Conservation (phyloP, 2,888 invertebrate species). For the Drosophila diplacantha region DNA sequence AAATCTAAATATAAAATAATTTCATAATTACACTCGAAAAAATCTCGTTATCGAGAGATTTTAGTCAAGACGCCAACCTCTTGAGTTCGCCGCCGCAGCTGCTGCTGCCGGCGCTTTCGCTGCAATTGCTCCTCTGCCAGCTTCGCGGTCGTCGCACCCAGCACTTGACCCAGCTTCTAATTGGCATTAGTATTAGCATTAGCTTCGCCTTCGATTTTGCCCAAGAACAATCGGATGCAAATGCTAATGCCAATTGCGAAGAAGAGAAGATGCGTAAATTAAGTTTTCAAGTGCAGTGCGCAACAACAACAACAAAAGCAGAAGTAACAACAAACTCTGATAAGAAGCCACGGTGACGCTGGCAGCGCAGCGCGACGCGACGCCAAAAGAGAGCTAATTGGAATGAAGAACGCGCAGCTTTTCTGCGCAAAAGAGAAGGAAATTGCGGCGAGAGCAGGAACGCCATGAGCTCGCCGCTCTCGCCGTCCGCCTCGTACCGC, state of each 20-base stretch:
- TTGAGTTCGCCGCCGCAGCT: constrained; percentile 15
- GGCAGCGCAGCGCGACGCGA: constrained; percentile 16
- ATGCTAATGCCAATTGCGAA: constrained; percentile 27
- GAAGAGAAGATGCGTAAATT: constrained; percentile 50
- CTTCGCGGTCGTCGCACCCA: constrained; percentile 37
- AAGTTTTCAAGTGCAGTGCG: constrained; percentile 69
- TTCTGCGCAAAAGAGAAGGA: constrained; percentile 57
- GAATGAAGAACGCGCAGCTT: constrained; percentile 54
- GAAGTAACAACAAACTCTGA: constrained; percentile 39
- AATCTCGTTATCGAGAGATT: constrained; percentile 5
- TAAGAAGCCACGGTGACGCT: constrained; percentile 16
- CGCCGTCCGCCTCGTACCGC: neutral
- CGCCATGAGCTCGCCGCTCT: constrained; percentile 4
- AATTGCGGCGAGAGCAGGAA: constrained; percentile 4
- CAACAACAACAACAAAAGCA: constrained; percentile 38
- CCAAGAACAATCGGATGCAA: constrained; percentile 24
- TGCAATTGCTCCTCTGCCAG: constrained; percentile 22
- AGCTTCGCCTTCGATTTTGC: neutral
- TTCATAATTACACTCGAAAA: too few species aligned
- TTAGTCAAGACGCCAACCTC: constrained; percentile 27
- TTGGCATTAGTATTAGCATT: neutral
- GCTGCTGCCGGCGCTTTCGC: neutral
- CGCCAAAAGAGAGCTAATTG: constrained; percentile 21
- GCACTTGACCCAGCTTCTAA: constrained; percentile 38
- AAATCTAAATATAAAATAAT: too few species aligned